phyloP scores from a whole-genome alignment of 2,113 vertebrate genomes.

The Dissostichus mawsoni region DNA sequence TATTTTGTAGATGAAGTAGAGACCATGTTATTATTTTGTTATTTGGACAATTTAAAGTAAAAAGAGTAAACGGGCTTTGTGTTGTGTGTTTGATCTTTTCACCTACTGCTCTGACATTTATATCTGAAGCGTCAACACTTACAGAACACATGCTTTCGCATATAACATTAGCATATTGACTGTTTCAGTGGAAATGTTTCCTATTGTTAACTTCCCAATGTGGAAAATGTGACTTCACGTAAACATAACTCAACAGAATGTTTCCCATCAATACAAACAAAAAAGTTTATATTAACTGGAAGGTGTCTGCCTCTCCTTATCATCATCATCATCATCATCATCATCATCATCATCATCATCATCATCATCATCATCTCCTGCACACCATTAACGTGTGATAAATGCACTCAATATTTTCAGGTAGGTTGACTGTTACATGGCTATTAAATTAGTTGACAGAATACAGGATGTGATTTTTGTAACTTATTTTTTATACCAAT shows the following conservation, averaged over 20 bases:
- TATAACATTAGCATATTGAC: no score
- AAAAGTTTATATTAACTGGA: no score
- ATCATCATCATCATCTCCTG: background rate
- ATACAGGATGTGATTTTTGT: background rate
- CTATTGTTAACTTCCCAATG: no score
- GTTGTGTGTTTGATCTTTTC: conserved; percentile 47
- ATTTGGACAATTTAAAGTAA: conserved; percentile 87
- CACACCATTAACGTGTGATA: background rate
- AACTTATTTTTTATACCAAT: background rate
- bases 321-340: background rate
- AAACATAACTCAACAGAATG: background rate
- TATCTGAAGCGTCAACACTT: background rate
- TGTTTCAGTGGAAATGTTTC: background rate
- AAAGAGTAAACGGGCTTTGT: conserved; percentile 70
- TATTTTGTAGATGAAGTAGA: conserved; percentile 86
- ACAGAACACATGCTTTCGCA: background rate
- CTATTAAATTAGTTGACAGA: background rate
- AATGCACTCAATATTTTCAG: background rate
- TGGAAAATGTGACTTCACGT: background rate
- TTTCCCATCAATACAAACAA: background rate
- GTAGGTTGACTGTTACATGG: background rate
- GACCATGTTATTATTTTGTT: conserved; percentile 87
- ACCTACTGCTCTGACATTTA: background rate
- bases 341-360: background rate
- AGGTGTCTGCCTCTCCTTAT: no score